Base-by-base conservation (phyloP, 2,113 vertebrate species). In the Pipa parva region DNA sequence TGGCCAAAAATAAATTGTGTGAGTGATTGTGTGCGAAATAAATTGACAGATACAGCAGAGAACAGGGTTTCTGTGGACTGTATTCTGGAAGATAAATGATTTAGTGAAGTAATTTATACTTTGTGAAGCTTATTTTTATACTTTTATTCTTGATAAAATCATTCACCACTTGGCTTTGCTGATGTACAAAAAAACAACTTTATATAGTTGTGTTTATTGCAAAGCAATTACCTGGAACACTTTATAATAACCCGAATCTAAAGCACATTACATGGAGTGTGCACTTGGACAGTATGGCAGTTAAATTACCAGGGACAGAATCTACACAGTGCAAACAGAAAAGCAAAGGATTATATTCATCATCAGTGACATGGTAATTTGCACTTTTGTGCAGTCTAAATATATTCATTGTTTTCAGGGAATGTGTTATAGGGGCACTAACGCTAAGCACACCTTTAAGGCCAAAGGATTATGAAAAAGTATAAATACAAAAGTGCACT, bases 151-250 rank as follows among this genome's bases (percentile, higher is more conserved):
- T 3, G n/a, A 50, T 50, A 50, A 20, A 50, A 50, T 25, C 26
- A 27, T 28, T 52, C 22, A 52, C 11, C 27, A 7, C 50, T 50
- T 22, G 13, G 18, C 22, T 21, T 50, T 11, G 17, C 46, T 52
- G 25, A 3, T 52, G 22, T 52, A 26, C 17, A 13, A 52, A 52
- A 50, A 52, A 52, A 27, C 13, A 10, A 17, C 50, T 52, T 52
- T 26, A 52, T 7, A 52, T 25, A 26, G 24, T 52, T 13, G 24
- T 13, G 5, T 52, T 52, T 52, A 26, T 52, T 12, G 7, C 50
- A 52, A 52, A 52, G 21, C 50, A 27, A 52, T 52, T 52, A 52
- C 50, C 24, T 17, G 25, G 22, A 52, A 52, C 50, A 52, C 22
- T 52, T 28, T 52, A 26, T 52, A 27, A 52, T 26, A 27, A 13